Conservation (phyloP, 2,797 vertebrate genomes). For the Myiotriccus ornatus region DNA sequence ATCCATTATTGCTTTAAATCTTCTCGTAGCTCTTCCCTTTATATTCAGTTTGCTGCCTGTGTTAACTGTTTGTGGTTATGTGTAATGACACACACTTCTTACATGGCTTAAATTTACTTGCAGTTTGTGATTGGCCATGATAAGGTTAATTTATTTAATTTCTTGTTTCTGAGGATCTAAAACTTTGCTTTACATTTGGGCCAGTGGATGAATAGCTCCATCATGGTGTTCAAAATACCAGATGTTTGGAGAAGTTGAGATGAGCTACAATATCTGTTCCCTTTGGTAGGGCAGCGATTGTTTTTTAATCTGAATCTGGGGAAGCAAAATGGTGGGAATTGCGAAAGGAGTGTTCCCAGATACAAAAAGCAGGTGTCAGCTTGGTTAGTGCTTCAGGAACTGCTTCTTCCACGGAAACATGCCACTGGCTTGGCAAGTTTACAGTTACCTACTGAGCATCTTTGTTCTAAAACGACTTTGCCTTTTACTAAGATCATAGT, state of each 20-base stretch:
- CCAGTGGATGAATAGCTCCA: neutral
- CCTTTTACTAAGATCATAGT: neutral
- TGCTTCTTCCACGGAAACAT: neutral
- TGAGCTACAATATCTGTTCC: neutral
- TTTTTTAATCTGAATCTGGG: neutral
- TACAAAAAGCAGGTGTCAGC: neutral
- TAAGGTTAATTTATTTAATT: neutral
- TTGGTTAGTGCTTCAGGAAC: neutral
- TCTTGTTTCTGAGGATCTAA: neutral
- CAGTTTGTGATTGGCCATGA: neutral
- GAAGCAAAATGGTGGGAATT: neutral
- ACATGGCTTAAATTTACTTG: neutral
- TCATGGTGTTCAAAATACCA: neutral
- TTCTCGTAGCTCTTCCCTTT: neutral
- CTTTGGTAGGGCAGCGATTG: neutral
- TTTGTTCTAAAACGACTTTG: neutral
- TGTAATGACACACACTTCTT: neutral
- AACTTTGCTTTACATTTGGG: neutral
- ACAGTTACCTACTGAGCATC: neutral
- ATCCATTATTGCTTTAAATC: neutral
- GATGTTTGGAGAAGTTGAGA: neutral
- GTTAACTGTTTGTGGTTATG: neutral
- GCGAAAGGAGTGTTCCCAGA: neutral
- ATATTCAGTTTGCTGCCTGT: neutral
- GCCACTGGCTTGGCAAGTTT: neutral